A percentile compares a stretch with the other conserved stretches of the same genome.
phyloP scores from a whole-genome alignment of 2,113 vertebrate species.

The Malurus elegans region DNA sequence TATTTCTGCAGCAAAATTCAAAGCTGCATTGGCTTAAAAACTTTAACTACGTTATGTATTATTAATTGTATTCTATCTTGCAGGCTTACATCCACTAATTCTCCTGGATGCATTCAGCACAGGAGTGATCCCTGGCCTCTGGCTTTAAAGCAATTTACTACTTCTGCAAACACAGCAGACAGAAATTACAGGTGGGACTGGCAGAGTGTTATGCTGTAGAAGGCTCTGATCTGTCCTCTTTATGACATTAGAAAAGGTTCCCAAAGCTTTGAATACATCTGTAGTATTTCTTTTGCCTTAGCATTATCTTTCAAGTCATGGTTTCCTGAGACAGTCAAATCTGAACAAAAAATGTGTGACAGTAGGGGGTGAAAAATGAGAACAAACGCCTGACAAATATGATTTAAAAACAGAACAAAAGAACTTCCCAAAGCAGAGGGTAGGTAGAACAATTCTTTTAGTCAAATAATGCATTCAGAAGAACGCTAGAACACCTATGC shows the following conservation, averaged over 20 bases:
- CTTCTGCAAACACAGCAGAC: background rate
- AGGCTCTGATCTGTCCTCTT: background rate
- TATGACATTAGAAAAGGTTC: background rate
- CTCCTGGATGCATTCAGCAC: background rate
- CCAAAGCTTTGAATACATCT: background rate
- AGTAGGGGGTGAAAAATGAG: background rate
- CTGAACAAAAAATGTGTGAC: background rate
- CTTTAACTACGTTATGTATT: background rate
- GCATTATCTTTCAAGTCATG: background rate
- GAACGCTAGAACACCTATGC: accelerated
- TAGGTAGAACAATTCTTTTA: background rate
- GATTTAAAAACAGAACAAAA: background rate
- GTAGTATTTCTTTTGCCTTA: background rate
- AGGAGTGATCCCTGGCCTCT: background rate
- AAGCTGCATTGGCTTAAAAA: background rate
- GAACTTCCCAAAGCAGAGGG: background rate
- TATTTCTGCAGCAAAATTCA: background rate
- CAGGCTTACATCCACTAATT: background rate
- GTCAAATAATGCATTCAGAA: background rate
- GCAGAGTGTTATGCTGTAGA: background rate
- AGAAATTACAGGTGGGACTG: background rate
- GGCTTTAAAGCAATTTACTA: background rate
- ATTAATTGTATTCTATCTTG: background rate
- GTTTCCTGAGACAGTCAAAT: background rate
- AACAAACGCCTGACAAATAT: background rate